Percentiles rank a stretch among this genome's conserved stretches.
These are phyloP conservation scores for Enteromius argenteus DNA, from an alignment of 2,797 vertebrate species.

Conservation along the genomic window DNA sequence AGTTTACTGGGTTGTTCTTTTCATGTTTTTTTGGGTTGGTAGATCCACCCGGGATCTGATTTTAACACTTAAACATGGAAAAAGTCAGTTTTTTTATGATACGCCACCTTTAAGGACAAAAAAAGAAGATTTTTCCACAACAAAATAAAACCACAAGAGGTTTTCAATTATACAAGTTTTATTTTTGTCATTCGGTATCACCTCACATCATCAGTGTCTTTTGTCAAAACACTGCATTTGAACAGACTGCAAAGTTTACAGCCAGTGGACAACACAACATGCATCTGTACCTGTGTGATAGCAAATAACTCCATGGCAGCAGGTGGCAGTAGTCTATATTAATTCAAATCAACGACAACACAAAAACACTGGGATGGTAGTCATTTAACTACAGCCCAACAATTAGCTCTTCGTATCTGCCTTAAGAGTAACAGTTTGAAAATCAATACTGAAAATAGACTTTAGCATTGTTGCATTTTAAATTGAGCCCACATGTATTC, in stretches of 20 bases:
- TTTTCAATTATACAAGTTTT: background rate
- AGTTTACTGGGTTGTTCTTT: too few relatives aligned
- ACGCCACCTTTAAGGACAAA: background rate
- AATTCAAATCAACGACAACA: background rate
- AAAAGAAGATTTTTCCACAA: background rate
- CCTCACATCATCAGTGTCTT: too few relatives aligned
- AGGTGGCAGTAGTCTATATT: background rate
- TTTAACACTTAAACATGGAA: too few relatives aligned
- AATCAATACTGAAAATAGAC: background rate
- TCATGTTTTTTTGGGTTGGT: too few relatives aligned
- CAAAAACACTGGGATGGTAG: background rate
- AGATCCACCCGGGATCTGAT: too few relatives aligned
- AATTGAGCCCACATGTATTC: background rate
- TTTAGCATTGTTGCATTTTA: background rate
- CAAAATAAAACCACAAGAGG: background rate
- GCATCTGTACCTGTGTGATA: background rate
- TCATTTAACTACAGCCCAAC: background rate
- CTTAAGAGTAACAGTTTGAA: background rate
- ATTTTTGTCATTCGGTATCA: background rate
- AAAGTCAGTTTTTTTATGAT: too few relatives aligned
- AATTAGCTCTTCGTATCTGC: background rate
- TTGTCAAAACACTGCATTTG: too few relatives aligned
- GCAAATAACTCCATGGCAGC: background rate
- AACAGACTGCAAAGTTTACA: too few relatives aligned
- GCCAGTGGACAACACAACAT: too few relatives aligned